Base-by-base conservation (phyloP, 2,888 invertebrate species). In the Schizotus pectinicornis region DNA sequence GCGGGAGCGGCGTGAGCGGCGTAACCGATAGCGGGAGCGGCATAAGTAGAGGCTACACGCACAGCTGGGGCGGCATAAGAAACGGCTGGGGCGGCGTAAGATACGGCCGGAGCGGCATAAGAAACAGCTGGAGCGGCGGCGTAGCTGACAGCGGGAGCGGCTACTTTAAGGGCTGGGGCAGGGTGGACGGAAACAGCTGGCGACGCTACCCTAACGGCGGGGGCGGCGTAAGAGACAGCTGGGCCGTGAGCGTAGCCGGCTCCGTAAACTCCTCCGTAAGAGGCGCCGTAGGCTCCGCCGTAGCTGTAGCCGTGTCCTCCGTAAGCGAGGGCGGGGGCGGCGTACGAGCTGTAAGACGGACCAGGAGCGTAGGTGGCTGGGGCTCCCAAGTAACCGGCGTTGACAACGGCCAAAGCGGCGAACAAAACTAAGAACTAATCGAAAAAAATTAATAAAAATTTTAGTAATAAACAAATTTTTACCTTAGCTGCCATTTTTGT, bases 341-440 rank as follows among this genome's bases (percentile, higher is more conserved):
- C 43, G 36, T 22, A 22, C 2, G 22, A 22, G 22, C 22, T 22
- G 22, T 22, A 22, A 2, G 22, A 22, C 5, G 22, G 22, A 5
- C 22, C 22, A 22, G 22, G 22, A 22, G 52, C 42, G 13, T 43
- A 52, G 32, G 42, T 51, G 35, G 49, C 3, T 42, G 54, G 45
- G 22, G 55, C 55, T 34, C 62, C 53, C 34, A 57, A 56, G 39
- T 48, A 60, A 36, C 64, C 64, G 42, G 64, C 64, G 14, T 62
- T 55, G 35, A 55, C 61, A 33, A 42, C 56, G 39, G 62, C 56
- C 59, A 62, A 59, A 50, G 56, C 46, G 59, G 59, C 59, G 47
- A 53, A 53, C 38, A 64, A 53, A n/a, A 61, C 54, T 34, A 59
- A 53, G 32, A 64, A 37, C 64, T 64, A 47, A 22, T 22, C 22